phyloP scores from a whole-genome alignment of 2,888 invertebrate species.

The Ophion costatus region DNA sequence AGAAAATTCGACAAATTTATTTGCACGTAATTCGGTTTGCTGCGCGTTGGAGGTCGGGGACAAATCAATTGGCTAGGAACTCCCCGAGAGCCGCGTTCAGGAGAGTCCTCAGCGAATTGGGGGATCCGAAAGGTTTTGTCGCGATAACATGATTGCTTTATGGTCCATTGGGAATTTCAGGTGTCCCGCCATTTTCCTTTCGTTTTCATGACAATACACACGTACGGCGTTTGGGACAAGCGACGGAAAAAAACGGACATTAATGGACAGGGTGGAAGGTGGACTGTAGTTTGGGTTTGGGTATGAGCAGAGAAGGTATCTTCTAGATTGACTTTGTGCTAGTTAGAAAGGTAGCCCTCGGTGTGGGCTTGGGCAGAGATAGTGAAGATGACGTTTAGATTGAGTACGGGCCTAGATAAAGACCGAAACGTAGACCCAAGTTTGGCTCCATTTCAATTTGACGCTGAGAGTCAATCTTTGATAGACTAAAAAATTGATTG shows the following conservation, averaged over 20 bases:
- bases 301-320: too few species aligned
- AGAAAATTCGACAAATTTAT: slow-evolving; percentile 28
- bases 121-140: neutral
- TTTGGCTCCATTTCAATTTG: neutral
- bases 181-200: neutral
- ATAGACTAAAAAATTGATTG: neutral
- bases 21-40: slow-evolving; percentile 31
- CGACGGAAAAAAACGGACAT: neutral
- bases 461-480: neutral
- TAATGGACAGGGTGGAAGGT: neutral
- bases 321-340: too few species aligned
- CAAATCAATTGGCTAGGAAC: neutral
- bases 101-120: neutral
- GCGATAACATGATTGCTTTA: neutral
- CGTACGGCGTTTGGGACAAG: neutral
- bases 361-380: too few species aligned
- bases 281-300: neutral
- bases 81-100: neutral
- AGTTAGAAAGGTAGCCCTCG: too few species aligned
- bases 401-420: neutral
- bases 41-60: neutral
- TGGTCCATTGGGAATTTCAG: neutral
- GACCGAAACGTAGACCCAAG: neutral
- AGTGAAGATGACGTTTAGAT: neutral
- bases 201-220: neutral